Percentiles rank a stretch among this genome's conserved stretches.
These are phyloP conservation scores for Cygnus buccinator DNA, from an alignment of 2,113 vertebrate species.

Conservation along the genomic window DNA sequence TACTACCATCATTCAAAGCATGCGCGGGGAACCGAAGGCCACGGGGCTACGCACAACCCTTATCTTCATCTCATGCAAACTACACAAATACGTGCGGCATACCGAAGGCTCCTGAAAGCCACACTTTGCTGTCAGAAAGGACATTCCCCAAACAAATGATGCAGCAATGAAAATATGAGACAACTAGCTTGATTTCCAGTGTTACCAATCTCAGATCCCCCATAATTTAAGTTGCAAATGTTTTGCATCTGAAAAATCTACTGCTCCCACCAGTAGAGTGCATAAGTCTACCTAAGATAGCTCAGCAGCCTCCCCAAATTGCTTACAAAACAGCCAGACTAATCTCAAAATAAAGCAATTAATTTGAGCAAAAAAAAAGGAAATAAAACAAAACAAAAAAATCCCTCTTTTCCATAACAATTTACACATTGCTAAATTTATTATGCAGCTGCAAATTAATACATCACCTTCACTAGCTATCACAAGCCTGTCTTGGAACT, in stretches of 20 bases:
- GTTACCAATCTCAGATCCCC: background rate
- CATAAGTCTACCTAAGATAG: constrained; percentile 2
- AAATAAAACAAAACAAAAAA: background rate
- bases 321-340: background rate
- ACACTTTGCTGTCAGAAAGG: background rate
- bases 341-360: constrained; percentile 38
- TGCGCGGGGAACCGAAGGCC: background rate
- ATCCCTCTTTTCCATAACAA: background rate
- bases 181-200: background rate
- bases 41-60: background rate
- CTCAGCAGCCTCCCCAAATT: constrained; percentile 5
- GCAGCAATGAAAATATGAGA: rapidly evolving
- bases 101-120: background rate
- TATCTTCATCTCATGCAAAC: background rate
- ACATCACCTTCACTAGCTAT: constrained; percentile 15
- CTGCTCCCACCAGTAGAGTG: constrained; percentile 25
- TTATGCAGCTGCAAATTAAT: background rate
- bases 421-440: constrained; percentile 20
- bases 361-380: background rate
- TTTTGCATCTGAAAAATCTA: background rate
- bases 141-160: background rate
- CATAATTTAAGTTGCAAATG: background rate
- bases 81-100: background rate
- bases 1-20: background rate
- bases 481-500: constrained; percentile 30